Evolutionary conservation across 2,888 invertebrate species (phyloP).

Genomic region (Eumerus sabulonum): DNA sequence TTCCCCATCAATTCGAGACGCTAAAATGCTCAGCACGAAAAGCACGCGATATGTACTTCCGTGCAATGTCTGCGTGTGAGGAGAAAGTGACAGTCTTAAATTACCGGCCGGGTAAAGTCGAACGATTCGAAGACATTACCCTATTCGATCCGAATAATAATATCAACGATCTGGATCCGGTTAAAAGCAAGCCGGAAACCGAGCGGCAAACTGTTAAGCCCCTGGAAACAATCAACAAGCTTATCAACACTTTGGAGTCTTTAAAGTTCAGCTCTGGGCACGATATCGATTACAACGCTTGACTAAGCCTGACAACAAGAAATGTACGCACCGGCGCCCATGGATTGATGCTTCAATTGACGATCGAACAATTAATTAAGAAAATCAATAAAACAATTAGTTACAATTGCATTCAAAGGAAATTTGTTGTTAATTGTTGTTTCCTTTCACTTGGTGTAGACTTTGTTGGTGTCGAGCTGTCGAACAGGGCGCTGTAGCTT

Average conservation of each 20-base stretch:
- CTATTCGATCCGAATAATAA: constrained; percentile 74
- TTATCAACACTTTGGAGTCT: constrained; percentile 75
- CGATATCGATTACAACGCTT: constrained; percentile 76
- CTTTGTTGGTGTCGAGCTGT: too few species aligned
- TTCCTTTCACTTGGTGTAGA: not conserved
- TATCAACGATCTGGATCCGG: constrained; percentile 68
- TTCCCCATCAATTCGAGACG: constrained; percentile 73
- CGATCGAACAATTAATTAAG: constrained; percentile 19
- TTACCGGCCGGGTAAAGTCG: constrained; percentile 74
- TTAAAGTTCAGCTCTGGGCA: constrained; percentile 76
- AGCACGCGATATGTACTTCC: constrained; percentile 77
- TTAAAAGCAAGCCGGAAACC: constrained; percentile 59
- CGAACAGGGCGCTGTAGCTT: too few species aligned
- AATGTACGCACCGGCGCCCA: not conserved
- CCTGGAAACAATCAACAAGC: constrained; percentile 72
- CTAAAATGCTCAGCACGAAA: constrained; percentile 75
- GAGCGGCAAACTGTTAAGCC: constrained; percentile 71
- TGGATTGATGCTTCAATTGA: constrained; percentile 4
- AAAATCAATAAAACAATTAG: constrained; percentile 26
- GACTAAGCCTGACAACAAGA: constrained; percentile 43
- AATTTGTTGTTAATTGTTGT: not conserved
- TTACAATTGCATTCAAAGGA: not conserved
- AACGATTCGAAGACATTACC: constrained; percentile 70
- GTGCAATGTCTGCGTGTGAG: constrained; percentile 74
- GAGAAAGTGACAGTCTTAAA: constrained; percentile 73